Conservation (phyloP, 2,888 invertebrate genomes). For the Drosophila demipolita region DNA sequence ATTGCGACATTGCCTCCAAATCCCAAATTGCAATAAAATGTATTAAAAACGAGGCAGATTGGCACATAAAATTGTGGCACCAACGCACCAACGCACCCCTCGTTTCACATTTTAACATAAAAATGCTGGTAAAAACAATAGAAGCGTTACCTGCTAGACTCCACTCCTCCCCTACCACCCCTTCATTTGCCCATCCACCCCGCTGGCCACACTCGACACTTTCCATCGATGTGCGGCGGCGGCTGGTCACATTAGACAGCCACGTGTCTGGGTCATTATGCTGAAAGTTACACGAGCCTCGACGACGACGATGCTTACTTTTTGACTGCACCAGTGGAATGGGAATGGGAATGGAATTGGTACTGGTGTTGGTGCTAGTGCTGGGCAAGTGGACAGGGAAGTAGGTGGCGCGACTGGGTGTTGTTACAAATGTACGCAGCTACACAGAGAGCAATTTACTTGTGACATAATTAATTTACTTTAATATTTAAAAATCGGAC, state of each 20-base stretch:
- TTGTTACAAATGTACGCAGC: background rate
- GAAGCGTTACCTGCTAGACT: conserved; percentile 49
- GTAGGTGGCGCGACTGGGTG: background rate
- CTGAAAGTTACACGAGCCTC: conserved; percentile 79
- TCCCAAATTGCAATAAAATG: conserved; percentile 76
- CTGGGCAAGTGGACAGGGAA: background rate
- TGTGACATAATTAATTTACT: background rate
- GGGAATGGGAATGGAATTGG: background rate
- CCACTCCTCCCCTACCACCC: conserved; percentile 5
- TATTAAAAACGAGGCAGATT: conserved; percentile 70
- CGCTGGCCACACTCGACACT: conserved; percentile 11
- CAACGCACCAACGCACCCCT: conserved; percentile 13
- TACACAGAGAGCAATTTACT: background rate
- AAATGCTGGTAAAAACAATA: conserved; percentile 63
- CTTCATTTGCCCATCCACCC: background rate
- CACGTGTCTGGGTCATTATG: conserved; percentile 83
- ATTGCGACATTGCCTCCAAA: conserved; percentile 66
- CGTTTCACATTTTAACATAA: conserved; percentile 76
- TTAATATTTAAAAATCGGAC: background rate
- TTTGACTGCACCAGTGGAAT: conserved; percentile 16
- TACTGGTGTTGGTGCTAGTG: background rate
- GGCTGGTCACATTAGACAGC: conserved; percentile 67
- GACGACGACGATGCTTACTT: conserved; percentile 63
- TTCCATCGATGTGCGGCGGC: conserved; percentile 4
- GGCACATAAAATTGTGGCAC: conserved; percentile 42